phyloP scores from a whole-genome alignment of 2,797 vertebrate genomes.

The Catostomus latipinnis region DNA sequence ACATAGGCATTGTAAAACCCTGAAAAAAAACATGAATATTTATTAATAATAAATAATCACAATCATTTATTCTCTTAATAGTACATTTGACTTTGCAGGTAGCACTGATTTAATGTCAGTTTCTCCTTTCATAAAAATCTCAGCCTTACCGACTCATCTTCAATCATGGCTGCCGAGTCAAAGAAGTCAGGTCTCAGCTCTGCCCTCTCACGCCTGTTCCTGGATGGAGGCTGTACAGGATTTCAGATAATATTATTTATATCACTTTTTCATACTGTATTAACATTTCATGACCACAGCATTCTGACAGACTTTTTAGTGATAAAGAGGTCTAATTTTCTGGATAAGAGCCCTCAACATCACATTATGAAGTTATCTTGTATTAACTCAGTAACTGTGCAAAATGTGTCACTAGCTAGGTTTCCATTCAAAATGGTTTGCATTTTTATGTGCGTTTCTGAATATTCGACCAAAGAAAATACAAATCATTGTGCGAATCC shows the following conservation, averaged over 20 bases:
- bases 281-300: too few species aligned
- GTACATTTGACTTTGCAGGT: not conserved
- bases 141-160: slow-evolving; percentile 91
- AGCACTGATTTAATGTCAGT: not conserved
- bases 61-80: not conserved
- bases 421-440: too few species aligned
- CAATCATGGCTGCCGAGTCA: slow-evolving; percentile 98
- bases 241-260: not conserved
- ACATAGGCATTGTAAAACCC: slow-evolving; percentile 99
- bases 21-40: slow-evolving; percentile 59
- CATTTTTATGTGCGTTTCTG: too few species aligned
- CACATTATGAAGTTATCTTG: too few species aligned
- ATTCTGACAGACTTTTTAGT: too few species aligned
- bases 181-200: slow-evolving; percentile 99
- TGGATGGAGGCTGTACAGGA: slow-evolving; percentile 87
- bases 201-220: slow-evolving; percentile 94
- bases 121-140: not conserved
- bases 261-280: not conserved
- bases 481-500: too few species aligned
- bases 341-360: too few species aligned
- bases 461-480: too few species aligned
- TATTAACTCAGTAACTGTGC: too few species aligned
- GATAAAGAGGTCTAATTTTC: too few species aligned
- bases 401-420: too few species aligned
- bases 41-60: not conserved